Percentiles rank a stretch among this genome's conserved stretches.
Evolutionary conservation across 2,888 invertebrate genomes (phyloP).

Genomic region (Tetramorium bicarinatum): DNA sequence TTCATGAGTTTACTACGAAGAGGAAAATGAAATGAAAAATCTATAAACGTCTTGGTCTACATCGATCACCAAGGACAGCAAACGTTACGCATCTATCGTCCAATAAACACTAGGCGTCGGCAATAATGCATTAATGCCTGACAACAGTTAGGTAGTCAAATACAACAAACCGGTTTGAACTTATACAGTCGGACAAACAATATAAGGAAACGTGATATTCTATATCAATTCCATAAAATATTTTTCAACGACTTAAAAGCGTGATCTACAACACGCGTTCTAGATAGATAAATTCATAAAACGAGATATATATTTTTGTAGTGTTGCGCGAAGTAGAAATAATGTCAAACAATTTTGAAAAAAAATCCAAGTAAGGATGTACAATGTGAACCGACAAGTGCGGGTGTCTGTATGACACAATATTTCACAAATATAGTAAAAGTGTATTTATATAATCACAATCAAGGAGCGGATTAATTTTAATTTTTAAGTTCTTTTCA

Average conservation of each 20-base stretch:
- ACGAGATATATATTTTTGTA: background rate
- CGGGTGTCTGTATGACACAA: background rate
- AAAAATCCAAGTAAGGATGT: background rate
- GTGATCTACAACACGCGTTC: slow-evolving; percentile 2
- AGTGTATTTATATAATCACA: background rate
- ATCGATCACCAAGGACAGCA: slow-evolving; percentile 27
- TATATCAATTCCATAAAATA: slow-evolving; percentile 76
- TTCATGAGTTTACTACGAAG: background rate
- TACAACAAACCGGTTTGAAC: slow-evolving; percentile 63
- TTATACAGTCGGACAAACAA: slow-evolving; percentile 68
- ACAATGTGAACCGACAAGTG: background rate
- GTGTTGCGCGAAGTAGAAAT: background rate
- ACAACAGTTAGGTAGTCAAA: slow-evolving; percentile 12
- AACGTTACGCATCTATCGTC: slow-evolving; percentile 40
- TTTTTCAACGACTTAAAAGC: slow-evolving; percentile 54
- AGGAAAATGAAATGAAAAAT: background rate
- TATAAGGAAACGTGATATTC: slow-evolving; percentile 76
- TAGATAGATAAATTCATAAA: slow-evolving; percentile 44
- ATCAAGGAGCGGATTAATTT: background rate
- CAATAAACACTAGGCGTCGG: slow-evolving; percentile 15
- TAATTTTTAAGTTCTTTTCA: background rate
- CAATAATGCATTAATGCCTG: slow-evolving; percentile 62
- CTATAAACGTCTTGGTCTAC: slow-evolving; percentile 24
- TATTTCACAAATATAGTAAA: background rate
- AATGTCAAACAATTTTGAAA: slow-evolving; percentile 1